Conservation (phyloP, 2,797 vertebrate genomes). For the Urocyon cinereoargenteus region DNA sequence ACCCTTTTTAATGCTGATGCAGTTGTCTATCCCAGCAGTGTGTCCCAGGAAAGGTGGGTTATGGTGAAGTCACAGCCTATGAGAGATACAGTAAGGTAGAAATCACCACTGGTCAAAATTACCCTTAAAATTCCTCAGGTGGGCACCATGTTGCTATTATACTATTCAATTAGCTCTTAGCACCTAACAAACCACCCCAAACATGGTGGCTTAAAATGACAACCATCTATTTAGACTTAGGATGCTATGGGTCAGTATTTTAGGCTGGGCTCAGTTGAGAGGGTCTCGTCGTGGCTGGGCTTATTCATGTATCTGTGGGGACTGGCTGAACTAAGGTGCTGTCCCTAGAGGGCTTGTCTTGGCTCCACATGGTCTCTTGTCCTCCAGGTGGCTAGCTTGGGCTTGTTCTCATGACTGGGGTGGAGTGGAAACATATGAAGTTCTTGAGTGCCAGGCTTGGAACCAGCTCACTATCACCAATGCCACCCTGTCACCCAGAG, state of each 20-base stretch:
- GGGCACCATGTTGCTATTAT: not conserved
- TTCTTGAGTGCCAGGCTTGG: not conserved
- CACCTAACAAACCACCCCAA: not conserved
- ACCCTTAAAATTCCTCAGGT: not conserved
- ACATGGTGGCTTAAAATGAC: not conserved
- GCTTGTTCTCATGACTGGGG: not conserved
- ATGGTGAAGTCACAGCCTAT: not conserved
- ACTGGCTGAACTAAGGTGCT: not conserved
- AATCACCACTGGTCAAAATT: not conserved
- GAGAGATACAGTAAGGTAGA: not conserved
- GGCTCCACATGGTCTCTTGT: fast-evolving
- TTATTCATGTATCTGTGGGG: not conserved
- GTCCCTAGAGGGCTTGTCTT: not conserved
- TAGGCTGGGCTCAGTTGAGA: not conserved
- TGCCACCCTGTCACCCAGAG: not conserved
- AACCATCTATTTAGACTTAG: not conserved
- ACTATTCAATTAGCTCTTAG: not conserved
- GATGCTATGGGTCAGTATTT: not conserved
- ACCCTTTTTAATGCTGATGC: not conserved
- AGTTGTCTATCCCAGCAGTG: not conserved
- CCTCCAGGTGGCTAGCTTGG: not conserved
- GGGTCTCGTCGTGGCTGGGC: not conserved
- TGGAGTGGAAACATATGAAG: not conserved
- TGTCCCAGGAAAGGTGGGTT: not conserved
- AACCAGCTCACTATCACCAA: not conserved